Evolutionary conservation across 2,113 vertebrate species (phyloP).

Genomic region (Myodes glareolus): DNA sequence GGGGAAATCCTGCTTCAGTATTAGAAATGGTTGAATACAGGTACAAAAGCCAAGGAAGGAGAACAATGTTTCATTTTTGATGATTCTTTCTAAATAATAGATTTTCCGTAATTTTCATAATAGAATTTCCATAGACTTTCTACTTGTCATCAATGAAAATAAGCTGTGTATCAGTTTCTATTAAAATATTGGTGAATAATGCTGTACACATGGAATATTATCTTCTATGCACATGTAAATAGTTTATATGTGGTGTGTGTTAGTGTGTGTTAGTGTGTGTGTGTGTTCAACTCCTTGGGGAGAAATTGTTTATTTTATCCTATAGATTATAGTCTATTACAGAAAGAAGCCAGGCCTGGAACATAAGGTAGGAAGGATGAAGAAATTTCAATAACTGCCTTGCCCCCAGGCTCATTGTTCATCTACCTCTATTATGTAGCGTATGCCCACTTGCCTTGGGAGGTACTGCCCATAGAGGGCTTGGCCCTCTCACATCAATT

Average conservation of each 20-base stretch:
- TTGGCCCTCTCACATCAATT: neutral
- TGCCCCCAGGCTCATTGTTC: neutral
- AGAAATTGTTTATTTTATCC: neutral
- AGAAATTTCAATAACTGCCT: neutral
- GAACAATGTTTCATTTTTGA: conserved; percentile 39
- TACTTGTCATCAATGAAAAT: conserved; percentile 14
- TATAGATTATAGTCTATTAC: neutral
- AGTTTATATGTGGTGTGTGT: neutral
- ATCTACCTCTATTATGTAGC: neutral
- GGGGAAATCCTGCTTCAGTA: neutral
- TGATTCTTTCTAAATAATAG: neutral
- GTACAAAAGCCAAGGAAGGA: conserved; percentile 6
- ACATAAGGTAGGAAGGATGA: neutral
- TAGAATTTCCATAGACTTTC: neutral
- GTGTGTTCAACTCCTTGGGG: neutral
- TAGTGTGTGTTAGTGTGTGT: neutral
- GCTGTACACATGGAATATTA: neutral
- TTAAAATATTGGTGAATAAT: neutral
- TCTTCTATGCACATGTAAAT: neutral
- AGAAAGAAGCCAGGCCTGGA: neutral
- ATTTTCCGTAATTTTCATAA: neutral
- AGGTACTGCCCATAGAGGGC: neutral
- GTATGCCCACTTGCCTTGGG: neutral
- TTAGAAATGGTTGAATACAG: neutral
- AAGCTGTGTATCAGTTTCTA: neutral